Conservation (phyloP, 2,113 vertebrate genomes). For the Aldabrachelys gigantea region DNA sequence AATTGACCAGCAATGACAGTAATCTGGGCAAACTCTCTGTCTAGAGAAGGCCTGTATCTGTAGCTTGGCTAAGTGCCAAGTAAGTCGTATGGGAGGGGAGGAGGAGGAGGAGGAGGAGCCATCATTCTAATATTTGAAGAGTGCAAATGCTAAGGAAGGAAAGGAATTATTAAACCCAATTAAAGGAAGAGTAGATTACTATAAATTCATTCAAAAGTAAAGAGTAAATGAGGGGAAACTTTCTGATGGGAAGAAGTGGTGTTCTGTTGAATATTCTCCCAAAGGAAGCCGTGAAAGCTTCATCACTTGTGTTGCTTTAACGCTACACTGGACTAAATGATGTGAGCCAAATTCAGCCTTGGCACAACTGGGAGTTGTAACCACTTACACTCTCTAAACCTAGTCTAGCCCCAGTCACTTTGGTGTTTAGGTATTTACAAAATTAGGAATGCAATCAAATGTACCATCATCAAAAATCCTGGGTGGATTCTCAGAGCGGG, state of each 20-base stretch:
- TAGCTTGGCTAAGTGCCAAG: slow-evolving; percentile 3
- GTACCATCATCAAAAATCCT: background rate
- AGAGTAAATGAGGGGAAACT: background rate
- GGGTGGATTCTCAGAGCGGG: background rate
- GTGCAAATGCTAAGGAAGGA: background rate
- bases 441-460: background rate
- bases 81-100: background rate
- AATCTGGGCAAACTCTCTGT: background rate
- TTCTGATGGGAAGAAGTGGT: background rate
- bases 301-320: background rate
- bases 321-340: accelerated
- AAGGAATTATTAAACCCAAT: background rate
- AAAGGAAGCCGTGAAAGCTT: background rate
- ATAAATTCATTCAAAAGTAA: background rate
- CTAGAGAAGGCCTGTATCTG: background rate
- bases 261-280: background rate
- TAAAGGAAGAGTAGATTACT: background rate
- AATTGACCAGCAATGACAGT: background rate
- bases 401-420: slow-evolving; percentile 22
- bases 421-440: background rate
- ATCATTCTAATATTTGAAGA: background rate
- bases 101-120: background rate
- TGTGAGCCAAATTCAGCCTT: background rate
- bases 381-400: slow-evolving; percentile 7
- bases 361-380: background rate